Evolutionary conservation across 2,113 vertebrate genomes (phyloP).

Genomic region (Barnardius zonarius): DNA sequence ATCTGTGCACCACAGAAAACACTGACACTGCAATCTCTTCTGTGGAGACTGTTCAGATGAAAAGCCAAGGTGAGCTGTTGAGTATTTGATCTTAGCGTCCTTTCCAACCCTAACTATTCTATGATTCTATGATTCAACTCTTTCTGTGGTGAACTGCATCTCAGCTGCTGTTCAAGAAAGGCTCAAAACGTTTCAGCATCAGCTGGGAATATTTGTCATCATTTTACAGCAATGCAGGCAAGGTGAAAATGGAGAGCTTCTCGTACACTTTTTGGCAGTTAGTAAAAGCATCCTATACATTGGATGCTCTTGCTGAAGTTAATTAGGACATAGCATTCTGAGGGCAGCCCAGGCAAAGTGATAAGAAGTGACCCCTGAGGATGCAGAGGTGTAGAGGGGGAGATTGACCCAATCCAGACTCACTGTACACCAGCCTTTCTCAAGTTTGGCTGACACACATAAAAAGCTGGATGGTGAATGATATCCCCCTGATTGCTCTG

Average conservation of each 20-base stretch:
- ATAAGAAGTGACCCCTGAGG: background rate
- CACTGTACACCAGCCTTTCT: background rate
- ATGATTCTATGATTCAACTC: background rate
- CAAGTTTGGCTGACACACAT: background rate
- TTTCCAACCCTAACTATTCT: background rate
- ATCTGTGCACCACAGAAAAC: background rate
- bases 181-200: background rate
- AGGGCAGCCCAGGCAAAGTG: background rate
- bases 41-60: background rate
- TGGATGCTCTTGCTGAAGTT: background rate
- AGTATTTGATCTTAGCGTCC: background rate
- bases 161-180: background rate
- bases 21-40: background rate
- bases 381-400: background rate
- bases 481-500: rapidly evolving
- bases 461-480: background rate
- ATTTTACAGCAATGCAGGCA: background rate
- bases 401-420: background rate
- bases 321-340: background rate
- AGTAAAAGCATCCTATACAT: background rate
- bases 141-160: background rate
- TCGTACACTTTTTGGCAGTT: background rate
- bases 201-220: background rate
- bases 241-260: background rate
- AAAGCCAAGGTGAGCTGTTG: background rate